A percentile compares a stretch with the other conserved stretches of the same genome.
Conservation (phyloP, 1,140 invertebrate genomes). For the Latrodectus geometricus region DNA sequence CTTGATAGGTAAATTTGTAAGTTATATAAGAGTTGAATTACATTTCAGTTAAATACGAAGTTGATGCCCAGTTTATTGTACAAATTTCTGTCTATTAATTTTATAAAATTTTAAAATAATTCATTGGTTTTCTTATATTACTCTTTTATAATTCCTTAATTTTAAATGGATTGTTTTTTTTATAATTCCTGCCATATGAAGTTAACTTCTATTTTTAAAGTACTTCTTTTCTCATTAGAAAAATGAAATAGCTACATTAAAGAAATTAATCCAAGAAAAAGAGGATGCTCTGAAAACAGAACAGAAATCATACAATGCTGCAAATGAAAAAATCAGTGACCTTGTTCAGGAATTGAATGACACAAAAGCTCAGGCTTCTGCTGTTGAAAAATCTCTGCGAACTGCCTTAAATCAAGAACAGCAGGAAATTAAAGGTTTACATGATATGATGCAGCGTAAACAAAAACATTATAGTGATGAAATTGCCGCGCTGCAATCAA, state of each 20-base stretch:
- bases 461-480: slow-evolving; percentile 35
- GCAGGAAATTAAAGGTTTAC: slow-evolving; percentile 49
- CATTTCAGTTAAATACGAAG: too few species aligned
- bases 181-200: background rate
- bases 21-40: too few species aligned
- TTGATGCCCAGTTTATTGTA: too few species aligned
- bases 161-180: too few species aligned
- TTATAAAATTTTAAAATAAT: too few species aligned
- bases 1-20: too few species aligned
- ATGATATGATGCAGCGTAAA: slow-evolving; percentile 55
- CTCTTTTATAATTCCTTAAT: too few species aligned
- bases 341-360: slow-evolving; percentile 32
- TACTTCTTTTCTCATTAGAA: slow-evolving; percentile 24
- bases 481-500: slow-evolving; percentile 35
- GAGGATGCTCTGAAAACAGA: slow-evolving; percentile 30
- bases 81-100: too few species aligned
- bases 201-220: background rate
- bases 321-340: slow-evolving; percentile 44
- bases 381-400: slow-evolving; percentile 44
- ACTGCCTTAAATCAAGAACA: slow-evolving; percentile 48
- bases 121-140: too few species aligned
- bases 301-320: slow-evolving; percentile 33
- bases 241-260: slow-evolving; percentile 42
- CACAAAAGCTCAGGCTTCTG: slow-evolving; percentile 22
- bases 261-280: slow-evolving; percentile 60